Evolutionary conservation across 2,113 vertebrate genomes (phyloP), one percentile per base, ranked within the genome.

Genomic region (Alethe diademata): DNA sequence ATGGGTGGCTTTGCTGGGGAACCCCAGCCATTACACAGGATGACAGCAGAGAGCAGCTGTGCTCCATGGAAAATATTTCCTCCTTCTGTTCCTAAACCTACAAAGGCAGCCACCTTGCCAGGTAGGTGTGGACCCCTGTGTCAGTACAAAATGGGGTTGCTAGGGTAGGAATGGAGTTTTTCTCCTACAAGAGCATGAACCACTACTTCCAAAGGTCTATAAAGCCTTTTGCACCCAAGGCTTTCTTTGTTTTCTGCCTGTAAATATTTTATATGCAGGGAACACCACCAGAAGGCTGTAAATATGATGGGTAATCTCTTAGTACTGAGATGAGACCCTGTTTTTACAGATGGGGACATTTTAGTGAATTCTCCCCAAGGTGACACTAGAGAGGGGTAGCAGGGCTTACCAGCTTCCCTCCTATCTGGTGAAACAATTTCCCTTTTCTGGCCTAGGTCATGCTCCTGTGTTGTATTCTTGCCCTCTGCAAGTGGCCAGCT

Each of bases 11-110:
- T 48, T 71, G 19, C 69, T 69, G 33, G 35, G 60, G 16, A 84
- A 78, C 56, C 33, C 18, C 60, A 60, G 16, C 8, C n/a, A 4
- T 56, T 35, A 14, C 6, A 12, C 26, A 43, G 56, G 51, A 87
- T 43, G 42, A 58, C 81, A 71, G 92, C 76, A 86, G 93, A 66
- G 93, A 90, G 86, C 85, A 95, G 56, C 65, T 78, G 43, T 75
- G 65, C 66, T 80, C 72, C 8, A 2, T 4, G 26, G 50, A 66
- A 83, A 62, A 70, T 17, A 38, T 22, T 35, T 83, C 33, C 12
- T 42, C 16, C 29, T 54, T 45, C 47, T 14, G 26, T n/a, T 80
- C 29, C 53, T 36, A 18, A 62, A 36, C 20, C 14, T 78, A 12
- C 53, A 65, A 25, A 57, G 11, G 29, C 35, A 57, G 18, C 19